phyloP scores from a whole-genome alignment of 2,797 vertebrate genomes.

The Poecilia picta region DNA sequence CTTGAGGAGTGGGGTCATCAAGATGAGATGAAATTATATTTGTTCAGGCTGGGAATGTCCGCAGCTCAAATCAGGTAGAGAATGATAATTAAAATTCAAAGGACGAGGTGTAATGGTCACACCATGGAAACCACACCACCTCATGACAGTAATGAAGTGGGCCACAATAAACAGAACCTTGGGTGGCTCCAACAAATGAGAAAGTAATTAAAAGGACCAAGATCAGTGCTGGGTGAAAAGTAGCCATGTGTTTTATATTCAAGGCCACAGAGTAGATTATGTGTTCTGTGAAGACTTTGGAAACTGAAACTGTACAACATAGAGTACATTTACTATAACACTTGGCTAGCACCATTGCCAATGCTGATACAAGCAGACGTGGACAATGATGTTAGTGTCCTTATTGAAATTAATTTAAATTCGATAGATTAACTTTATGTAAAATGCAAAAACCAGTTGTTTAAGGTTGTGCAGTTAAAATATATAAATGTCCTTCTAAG shows the following conservation, averaged over 20 bases:
- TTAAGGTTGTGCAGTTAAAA: too few species aligned
- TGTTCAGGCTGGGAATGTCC: slow-evolving; percentile 45
- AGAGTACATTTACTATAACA: slow-evolving; percentile 32
- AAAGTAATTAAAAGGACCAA: slow-evolving; percentile 74
- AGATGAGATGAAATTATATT: slow-evolving; percentile 49
- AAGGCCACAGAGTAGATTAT: slow-evolving; percentile 55
- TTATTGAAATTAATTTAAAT: neutral
- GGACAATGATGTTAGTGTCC: too few species aligned
- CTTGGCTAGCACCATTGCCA: neutral
- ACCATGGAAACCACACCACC: slow-evolving; percentile 71
- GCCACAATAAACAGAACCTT: slow-evolving; percentile 75
- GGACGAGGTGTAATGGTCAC: slow-evolving; percentile 65
- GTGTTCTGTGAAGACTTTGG: slow-evolving; percentile 40
- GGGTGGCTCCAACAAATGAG: slow-evolving; percentile 69
- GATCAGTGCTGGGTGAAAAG: slow-evolving; percentile 49
- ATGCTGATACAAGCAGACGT: neutral
- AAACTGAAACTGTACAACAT: slow-evolving; percentile 14
- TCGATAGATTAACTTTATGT: too few species aligned
- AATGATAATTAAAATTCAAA: slow-evolving; percentile 76
- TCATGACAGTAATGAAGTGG: slow-evolving; percentile 73
- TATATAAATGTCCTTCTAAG: neutral
- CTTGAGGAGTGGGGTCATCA: slow-evolving; percentile 31
- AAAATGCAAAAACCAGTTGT: too few species aligned
- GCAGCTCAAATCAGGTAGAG: slow-evolving; percentile 44
- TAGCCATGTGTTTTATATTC: slow-evolving; percentile 57